Conservation (phyloP, 2,888 invertebrate species). For the Aspidapion aeneum region DNA sequence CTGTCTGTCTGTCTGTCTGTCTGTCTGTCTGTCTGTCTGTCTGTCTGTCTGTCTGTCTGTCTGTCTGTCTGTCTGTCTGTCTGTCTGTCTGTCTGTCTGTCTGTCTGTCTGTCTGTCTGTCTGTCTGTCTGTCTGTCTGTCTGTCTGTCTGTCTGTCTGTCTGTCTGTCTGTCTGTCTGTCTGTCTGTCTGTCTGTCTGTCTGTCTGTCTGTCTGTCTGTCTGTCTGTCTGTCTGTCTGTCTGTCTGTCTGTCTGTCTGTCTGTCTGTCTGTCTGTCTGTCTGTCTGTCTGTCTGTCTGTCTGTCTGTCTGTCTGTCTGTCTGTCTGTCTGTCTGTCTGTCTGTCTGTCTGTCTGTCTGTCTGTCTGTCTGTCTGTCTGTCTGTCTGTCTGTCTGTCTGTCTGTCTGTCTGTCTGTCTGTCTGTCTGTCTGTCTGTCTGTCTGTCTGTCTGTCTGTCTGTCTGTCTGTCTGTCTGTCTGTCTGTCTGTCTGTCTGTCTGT, state of each 20-base stretch:
- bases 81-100: no score
- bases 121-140: constrained; percentile 16
- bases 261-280: no score
- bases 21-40: no score
- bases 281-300: no score
- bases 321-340: background rate
- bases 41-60: no score
- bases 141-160: constrained; percentile 17
- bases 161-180: constrained; percentile 17
- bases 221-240: no score
- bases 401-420: background rate
- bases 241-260: no score
- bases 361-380: background rate
- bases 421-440: background rate
- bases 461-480: constrained; percentile 15
- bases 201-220: no score
- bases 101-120: constrained; percentile 7
- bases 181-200: constrained; percentile 16
- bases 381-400: background rate
- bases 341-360: background rate
- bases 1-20: no score
- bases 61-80: no score
- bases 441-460: constrained; percentile 13
- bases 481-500: constrained; percentile 15
- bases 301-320: background rate